Base-by-base conservation (phyloP, 2,797 vertebrate species). In the Chaetophractus vellerosus region DNA sequence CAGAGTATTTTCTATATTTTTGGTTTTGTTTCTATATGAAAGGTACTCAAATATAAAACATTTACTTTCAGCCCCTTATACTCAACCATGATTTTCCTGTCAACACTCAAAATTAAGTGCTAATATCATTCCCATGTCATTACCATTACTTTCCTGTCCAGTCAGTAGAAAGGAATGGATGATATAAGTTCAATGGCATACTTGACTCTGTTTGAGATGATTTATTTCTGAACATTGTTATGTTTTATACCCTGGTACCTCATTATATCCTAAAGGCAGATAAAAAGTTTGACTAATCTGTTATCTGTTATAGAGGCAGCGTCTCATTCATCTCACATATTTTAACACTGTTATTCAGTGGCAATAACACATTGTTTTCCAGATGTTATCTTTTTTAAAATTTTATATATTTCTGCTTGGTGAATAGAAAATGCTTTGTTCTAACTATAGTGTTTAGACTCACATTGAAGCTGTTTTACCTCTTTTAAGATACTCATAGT, bases 131-230 rank as follows among this genome's bases (percentile, higher is more conserved):
- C 48, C 57, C 63, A 0, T 95, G 64, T 83, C 76, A 52, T 91
- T 95, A 52, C 21, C 36, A 74, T 90, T 95, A 71, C 89, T 97
- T 97, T 97, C 21, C 55, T 90, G 96, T 97, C 91, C 90, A 48
- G 18, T 95, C 87, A 80, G 24, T 86, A 96, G 87, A 90, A 91
- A 92, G 55, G 38, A 38, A 76, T 85, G 71, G 63, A 38, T 15
- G 0, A 28, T 81, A 59, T 88, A 93, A 90, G 23, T 96, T 96
- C 68, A 90, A 1, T 95, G 12, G 97, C 33, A 19, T 87, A 48
- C 68, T 91, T 86, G 61, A 97, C 88, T 18, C 90, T 95, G 33
- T 93, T 96, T 84, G 68, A 97, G 83, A 64, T 97, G 75, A 94
- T 95, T 97, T 93, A 78, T 97, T 95, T 96, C 72, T 92, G 71